A percentile compares a stretch with the other conserved stretches of the same genome.
These are phyloP conservation scores for Morinoia aosen DNA, from an alignment of 2,888 invertebrate genomes.

Conservation along the genomic window DNA sequence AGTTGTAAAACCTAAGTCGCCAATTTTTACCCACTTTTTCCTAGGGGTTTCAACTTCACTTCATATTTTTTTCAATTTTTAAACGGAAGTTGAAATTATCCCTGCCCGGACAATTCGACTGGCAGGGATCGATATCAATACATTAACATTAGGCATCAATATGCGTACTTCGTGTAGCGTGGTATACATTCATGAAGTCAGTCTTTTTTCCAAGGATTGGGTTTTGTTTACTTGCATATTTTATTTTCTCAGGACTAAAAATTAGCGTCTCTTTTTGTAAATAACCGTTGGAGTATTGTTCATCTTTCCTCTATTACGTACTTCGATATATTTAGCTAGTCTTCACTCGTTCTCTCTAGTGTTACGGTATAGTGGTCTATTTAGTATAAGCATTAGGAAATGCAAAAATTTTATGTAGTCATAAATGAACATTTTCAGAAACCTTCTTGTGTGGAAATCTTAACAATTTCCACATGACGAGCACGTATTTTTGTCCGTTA, in stretches of 20 bases:
- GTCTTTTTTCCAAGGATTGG: not conserved
- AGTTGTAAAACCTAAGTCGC: not conserved
- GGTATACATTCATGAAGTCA: too few species aligned
- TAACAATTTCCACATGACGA: not conserved
- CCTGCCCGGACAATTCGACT: too few species aligned
- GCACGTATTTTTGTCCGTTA: not conserved
- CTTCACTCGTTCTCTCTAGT: constrained; percentile 23
- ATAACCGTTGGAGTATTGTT: constrained; percentile 45
- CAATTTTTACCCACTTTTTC: not conserved
- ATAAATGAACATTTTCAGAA: not conserved
- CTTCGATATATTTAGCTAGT: constrained; percentile 42
- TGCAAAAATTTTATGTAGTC: not conserved
- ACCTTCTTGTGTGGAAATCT: not conserved
- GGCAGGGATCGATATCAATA: too few species aligned
- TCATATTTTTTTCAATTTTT: too few species aligned
- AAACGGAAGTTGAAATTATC: too few species aligned
- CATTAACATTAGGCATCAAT: too few species aligned
- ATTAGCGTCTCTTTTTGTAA: constrained; percentile 11
- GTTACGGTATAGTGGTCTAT: constrained; percentile 27
- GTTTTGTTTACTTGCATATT: not conserved
- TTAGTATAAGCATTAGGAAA: not conserved
- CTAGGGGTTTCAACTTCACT: too few species aligned
- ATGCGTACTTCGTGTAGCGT: too few species aligned
- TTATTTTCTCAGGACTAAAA: not conserved
- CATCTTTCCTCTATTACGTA: not conserved